Evolutionary conservation across 2,888 invertebrate species (phyloP), one percentile per base, ranked within the genome.

Genomic region (Erebia aethiops): DNA sequence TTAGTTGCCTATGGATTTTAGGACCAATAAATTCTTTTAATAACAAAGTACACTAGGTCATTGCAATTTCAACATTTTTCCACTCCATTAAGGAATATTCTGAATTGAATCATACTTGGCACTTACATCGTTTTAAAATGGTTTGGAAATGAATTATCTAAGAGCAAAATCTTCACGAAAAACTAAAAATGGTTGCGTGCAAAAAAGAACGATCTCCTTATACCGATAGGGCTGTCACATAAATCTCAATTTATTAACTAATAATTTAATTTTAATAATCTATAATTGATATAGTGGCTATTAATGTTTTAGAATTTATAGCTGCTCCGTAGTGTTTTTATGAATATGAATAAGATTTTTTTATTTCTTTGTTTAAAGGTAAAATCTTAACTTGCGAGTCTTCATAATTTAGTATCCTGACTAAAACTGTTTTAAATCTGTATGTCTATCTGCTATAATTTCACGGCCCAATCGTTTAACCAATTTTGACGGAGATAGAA

Each of bases 91-190:
- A 70, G 69, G 70, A 54, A 49, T 1, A 75, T 61, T 77, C 79
- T 82, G 0, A 1, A 0, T 61, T 46, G 13, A 3, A 18, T 14
- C 14, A 14, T 2, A 10, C 18, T 18, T 16, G 67, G 11, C 4
- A 43, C 43, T 80, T 83, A 72, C 0, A 67, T 18, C 72, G 26
- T 79, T 84, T 61, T 51, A 35, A 16, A 52, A 66, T 75, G 21
- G 0, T 21, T 18, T 67, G 41, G 60, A 80, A 77, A 80, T 86
- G 87, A n/a, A 88, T 90, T 92, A 92, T 92, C 91, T 90, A 81
- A 84, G 82, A 88, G 87, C 88, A 79, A 89, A 90, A 92, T 92
- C 91, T 91, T 88, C 83, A 87, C 83, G 89, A 89, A 90, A 91
- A 90, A 88, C 84, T 88, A 84, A 89, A 85, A 92, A 90, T 90